These are phyloP conservation scores for Cerastis rubricosa DNA, from an alignment of 2,888 invertebrate species.

Conservation along the genomic window DNA sequence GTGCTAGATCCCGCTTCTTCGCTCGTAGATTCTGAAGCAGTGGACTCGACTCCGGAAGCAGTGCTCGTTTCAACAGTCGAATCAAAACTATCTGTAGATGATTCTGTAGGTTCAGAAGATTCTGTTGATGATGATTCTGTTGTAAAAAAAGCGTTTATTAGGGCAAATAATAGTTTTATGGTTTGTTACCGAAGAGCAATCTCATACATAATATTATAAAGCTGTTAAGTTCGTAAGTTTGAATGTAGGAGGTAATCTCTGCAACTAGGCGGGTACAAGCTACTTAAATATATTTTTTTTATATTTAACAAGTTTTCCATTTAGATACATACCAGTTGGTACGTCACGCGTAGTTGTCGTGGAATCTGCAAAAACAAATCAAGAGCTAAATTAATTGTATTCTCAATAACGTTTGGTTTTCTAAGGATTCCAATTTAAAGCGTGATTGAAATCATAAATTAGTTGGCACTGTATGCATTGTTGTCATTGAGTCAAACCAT, in stretches of 20 bases:
- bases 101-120: constrained; percentile 18
- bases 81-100: constrained; percentile 22
- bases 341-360: constrained; percentile 22
- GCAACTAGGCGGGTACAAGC: background rate
- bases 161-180: background rate
- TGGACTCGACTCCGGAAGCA: constrained; percentile 45
- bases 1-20: constrained; percentile 32
- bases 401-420: background rate
- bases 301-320: background rate
- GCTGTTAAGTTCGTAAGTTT: background rate
- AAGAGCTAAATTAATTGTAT: background rate
- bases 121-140: constrained; percentile 26
- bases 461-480: background rate
- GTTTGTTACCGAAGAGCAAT: background rate
- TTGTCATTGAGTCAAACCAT: background rate
- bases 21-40: constrained; percentile 27
- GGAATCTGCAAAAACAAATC: constrained; percentile 26
- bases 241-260: background rate
- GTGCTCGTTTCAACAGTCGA: constrained; percentile 40
- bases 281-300: background rate
- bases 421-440: background rate
- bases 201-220: background rate
- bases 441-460: background rate
- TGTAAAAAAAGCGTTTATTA: background rate
- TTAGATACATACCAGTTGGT: constrained; percentile 38